These are phyloP conservation scores for Shargacucullia verbasci DNA, from an alignment of 2,888 invertebrate species.

Conservation along the genomic window DNA sequence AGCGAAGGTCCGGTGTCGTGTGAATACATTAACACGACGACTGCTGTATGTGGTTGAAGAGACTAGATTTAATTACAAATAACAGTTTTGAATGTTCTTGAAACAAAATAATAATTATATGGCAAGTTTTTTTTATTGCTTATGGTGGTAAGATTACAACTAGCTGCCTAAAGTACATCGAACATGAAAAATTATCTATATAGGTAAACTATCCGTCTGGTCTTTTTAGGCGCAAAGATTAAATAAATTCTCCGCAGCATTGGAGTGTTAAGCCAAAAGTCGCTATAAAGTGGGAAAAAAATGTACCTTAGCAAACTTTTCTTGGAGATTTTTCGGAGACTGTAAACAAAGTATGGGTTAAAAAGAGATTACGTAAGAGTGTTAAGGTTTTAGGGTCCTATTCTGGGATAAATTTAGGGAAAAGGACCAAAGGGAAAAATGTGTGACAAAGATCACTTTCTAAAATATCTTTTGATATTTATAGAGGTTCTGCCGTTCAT, in stretches of 20 bases:
- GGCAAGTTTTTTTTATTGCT: too few relatives aligned
- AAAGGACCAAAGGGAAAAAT: conserved; percentile 14
- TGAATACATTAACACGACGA: conserved; percentile 52
- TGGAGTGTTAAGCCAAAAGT: conserved; percentile 35
- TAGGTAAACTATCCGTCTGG: neutral
- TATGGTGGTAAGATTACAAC: too few relatives aligned
- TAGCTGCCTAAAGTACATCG: too few relatives aligned
- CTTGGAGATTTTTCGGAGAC: conserved; percentile 38
- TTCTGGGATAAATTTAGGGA: conserved; percentile 25
- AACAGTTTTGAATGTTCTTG: too few relatives aligned
- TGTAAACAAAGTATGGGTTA: conserved; percentile 54
- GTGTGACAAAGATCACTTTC: conserved; percentile 10
- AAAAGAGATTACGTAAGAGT: conserved; percentile 48
- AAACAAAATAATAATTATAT: too few relatives aligned
- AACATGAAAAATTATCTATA: too few relatives aligned
- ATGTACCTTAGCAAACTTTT: conserved; percentile 43
- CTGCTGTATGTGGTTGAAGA: conserved; percentile 18
- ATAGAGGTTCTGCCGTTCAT: conserved; percentile 3
- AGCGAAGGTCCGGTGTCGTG: conserved; percentile 54
- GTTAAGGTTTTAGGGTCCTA: conserved; percentile 26
- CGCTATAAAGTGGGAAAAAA: conserved; percentile 43
- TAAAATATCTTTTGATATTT: conserved; percentile 40
- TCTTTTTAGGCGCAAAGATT: conserved; percentile 13
- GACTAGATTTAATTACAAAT: conserved; percentile 3
- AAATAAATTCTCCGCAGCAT: conserved; percentile 26